These are phyloP conservation scores for Halichoeres trimaculatus DNA, from an alignment of 2,113 vertebrate species.

Conservation along the genomic window DNA sequence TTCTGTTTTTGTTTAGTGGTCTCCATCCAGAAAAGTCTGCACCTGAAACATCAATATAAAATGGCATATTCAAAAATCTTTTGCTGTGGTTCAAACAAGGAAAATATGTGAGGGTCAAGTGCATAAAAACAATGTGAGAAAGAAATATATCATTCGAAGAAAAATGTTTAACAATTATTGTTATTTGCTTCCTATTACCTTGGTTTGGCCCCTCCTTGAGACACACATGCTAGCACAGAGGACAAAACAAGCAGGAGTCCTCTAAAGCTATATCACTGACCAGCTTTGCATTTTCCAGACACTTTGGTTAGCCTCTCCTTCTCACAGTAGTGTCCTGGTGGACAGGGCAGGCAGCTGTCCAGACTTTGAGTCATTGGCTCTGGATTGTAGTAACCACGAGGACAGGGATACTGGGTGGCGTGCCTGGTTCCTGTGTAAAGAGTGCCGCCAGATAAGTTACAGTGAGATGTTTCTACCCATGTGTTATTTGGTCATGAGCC, in stretches of 20 bases:
- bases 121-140: conserved; percentile 9
- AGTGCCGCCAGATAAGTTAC: conserved; percentile 8
- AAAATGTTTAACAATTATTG: no score
- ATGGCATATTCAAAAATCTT: conserved; percentile 25
- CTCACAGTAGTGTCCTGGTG: conserved; percentile 91
- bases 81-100: conserved; percentile 14
- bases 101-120: neutral
- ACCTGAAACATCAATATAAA: conserved; percentile 2
- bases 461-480: neutral
- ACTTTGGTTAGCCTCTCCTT: conserved; percentile 87
- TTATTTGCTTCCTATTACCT: conserved; percentile 10
- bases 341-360: conserved; percentile 95
- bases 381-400: conserved; percentile 95
- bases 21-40: conserved; percentile 2
- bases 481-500: no score
- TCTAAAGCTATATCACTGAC: conserved; percentile 79
- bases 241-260: conserved; percentile 9
- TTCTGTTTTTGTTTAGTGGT: conserved; percentile 1
- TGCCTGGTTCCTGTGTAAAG: conserved; percentile 85
- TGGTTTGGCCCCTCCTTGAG: conserved; percentile 9
- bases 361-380: conserved; percentile 91
- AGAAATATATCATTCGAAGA: no score
- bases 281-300: conserved; percentile 91
- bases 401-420: conserved; percentile 91
- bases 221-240: conserved; percentile 32